These are phyloP conservation scores for Pionites leucogaster DNA, from an alignment of 2,113 vertebrate species.

Conservation along the genomic window DNA sequence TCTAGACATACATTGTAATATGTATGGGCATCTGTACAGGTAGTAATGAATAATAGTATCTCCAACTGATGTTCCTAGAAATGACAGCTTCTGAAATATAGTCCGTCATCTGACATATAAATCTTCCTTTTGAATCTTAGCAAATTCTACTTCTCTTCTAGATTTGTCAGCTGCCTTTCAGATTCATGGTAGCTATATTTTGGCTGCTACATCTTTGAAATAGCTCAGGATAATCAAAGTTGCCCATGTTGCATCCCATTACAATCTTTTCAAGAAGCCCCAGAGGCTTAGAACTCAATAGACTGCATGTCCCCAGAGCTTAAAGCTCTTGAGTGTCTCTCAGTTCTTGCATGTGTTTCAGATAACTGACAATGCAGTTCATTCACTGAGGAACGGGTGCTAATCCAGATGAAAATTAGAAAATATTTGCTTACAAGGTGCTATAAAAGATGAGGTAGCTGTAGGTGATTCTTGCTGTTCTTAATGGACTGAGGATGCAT, in stretches of 20 bases:
- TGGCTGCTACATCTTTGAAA: background rate
- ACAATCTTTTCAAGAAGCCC: background rate
- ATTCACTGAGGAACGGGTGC: rapidly evolving
- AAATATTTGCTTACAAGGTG: background rate
- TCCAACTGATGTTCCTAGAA: background rate
- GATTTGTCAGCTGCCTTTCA: constrained; percentile 43
- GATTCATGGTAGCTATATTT: background rate
- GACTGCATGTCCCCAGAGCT: background rate
- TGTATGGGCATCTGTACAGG: background rate
- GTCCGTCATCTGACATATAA: constrained; percentile 6
- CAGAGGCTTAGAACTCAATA: background rate
- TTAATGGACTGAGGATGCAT: background rate
- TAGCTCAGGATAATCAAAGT: background rate
- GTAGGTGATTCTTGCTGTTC: background rate
- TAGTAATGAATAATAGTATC: constrained; percentile 3
- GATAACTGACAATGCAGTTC: background rate
- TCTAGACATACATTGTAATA: background rate
- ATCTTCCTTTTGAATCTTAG: background rate
- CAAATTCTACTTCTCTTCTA: constrained; percentile 1
- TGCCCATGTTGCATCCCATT: background rate
- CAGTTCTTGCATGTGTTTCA: background rate
- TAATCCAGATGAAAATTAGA: background rate
- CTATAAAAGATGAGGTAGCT: background rate
- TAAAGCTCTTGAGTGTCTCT: background rate
- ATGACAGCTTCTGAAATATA: constrained; percentile 37